These are phyloP conservation scores for Ochotona curzoniae DNA, from an alignment of 2,113 vertebrate species.

Conservation along the genomic window DNA sequence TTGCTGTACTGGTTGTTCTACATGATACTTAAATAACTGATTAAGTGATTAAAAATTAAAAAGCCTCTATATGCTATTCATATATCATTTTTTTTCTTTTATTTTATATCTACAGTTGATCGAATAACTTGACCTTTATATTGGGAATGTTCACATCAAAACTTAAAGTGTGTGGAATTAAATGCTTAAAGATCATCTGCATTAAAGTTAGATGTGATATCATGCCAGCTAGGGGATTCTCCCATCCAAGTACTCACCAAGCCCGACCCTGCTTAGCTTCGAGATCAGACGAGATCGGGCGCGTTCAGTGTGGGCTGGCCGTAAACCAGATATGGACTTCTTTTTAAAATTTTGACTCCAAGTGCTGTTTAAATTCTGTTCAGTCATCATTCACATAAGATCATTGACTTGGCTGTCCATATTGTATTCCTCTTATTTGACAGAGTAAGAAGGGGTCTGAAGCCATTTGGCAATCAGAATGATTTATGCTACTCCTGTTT, in stretches of 20 bases:
- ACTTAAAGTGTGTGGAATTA: slow-evolving; percentile 25
- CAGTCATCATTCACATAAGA: not conserved
- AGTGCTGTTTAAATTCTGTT: not conserved
- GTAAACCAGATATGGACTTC: not conserved
- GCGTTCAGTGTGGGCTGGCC: too few relatives aligned
- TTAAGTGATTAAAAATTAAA: slow-evolving; percentile 42
- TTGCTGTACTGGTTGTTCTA: not conserved
- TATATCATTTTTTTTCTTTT: not conserved
- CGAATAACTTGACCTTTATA: not conserved
- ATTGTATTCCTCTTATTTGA: not conserved
- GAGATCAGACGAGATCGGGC: too few relatives aligned
- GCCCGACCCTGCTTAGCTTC: too few relatives aligned
- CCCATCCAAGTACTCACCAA: too few relatives aligned
- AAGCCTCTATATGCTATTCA: not conserved
- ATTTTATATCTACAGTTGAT: not conserved
- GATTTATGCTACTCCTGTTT: not conserved
- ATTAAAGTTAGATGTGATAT: not conserved
- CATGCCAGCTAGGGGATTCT: too few relatives aligned
- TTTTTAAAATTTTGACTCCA: not conserved
- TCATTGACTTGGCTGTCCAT: not conserved
- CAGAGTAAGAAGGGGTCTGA: not conserved
- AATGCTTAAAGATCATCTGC: not conserved
- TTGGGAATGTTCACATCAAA: not conserved
- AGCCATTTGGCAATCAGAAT: slow-evolving; percentile 34
- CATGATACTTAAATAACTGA: not conserved